Percentiles rank a stretch among this genome's conserved stretches.
Evolutionary conservation across 2,797 vertebrate species (phyloP).

Genomic region (Chiroxiphia lanceolata): DNA sequence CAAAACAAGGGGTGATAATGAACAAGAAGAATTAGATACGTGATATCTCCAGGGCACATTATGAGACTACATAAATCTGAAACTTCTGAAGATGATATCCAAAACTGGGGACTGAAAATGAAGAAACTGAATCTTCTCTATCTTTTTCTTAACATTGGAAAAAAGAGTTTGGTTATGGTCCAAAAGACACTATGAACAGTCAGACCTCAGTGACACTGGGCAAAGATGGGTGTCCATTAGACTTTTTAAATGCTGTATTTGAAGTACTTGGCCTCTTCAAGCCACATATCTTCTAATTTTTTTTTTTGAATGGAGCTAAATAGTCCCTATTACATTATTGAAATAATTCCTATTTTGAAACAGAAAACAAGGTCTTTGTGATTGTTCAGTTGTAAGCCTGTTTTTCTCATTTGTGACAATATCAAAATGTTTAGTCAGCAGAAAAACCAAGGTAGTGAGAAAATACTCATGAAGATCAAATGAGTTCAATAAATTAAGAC

Average conservation of each 20-base stretch:
- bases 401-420: conserved; percentile 47
- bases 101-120: conserved; percentile 30
- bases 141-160: background rate
- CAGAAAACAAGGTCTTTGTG: conserved; percentile 41
- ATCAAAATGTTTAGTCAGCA: conserved; percentile 39
- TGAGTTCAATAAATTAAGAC: background rate
- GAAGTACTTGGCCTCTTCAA: background rate
- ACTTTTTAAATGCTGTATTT: background rate
- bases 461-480: conserved; percentile 35
- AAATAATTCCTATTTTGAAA: conserved; percentile 44
- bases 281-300: background rate
- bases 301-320: conserved; percentile 34
- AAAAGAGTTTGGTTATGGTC: background rate
- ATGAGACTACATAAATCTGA: conserved; percentile 58
- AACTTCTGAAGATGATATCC: conserved; percentile 37
- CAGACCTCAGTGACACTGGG: background rate
- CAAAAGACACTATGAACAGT: background rate
- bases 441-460: conserved; percentile 38
- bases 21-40: conserved; percentile 50
- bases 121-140: conserved; percentile 11
- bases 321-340: background rate
- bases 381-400: conserved; percentile 31
- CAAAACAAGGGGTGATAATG: conserved; percentile 73
- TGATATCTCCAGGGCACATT: conserved; percentile 46
- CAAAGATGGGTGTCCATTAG: background rate